These are phyloP conservation scores for Chelon labrosus DNA, from an alignment of 2,797 vertebrate species.

Conservation along the genomic window DNA sequence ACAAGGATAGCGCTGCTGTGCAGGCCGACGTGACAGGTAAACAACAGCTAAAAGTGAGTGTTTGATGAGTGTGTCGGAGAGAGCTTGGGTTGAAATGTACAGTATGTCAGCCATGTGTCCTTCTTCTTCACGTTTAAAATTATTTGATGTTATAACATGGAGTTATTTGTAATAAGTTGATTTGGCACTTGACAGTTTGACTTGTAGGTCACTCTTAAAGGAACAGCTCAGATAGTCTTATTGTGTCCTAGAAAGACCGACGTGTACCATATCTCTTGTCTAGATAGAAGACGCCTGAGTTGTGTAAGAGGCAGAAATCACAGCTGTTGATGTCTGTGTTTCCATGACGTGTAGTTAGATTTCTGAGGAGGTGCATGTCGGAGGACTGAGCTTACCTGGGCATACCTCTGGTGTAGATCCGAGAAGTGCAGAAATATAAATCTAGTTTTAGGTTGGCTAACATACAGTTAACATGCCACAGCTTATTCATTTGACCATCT, in stretches of 20 bases:
- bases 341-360: no score
- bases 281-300: no score
- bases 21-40: slow-evolving; percentile 40
- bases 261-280: no score
- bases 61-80: slow-evolving; percentile 23
- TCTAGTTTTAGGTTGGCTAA: no score
- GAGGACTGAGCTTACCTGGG: no score
- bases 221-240: neutral
- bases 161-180: neutral
- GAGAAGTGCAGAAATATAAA: no score
- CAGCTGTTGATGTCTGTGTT: no score
- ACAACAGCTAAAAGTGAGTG: slow-evolving; percentile 28
- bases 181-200: neutral
- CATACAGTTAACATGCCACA: no score
- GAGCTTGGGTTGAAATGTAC: neutral
- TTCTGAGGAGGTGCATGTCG: no score
- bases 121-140: neutral
- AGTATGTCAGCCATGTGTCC: neutral
- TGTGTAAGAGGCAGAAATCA: no score
- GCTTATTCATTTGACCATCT: no score
- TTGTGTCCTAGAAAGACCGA: neutral
- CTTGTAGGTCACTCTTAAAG: neutral
- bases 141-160: neutral
- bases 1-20: slow-evolving; percentile 22
- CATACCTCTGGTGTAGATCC: no score